phyloP scores from a whole-genome alignment of 2,888 invertebrate genomes.

The Hirtodrosophila duncani region DNA sequence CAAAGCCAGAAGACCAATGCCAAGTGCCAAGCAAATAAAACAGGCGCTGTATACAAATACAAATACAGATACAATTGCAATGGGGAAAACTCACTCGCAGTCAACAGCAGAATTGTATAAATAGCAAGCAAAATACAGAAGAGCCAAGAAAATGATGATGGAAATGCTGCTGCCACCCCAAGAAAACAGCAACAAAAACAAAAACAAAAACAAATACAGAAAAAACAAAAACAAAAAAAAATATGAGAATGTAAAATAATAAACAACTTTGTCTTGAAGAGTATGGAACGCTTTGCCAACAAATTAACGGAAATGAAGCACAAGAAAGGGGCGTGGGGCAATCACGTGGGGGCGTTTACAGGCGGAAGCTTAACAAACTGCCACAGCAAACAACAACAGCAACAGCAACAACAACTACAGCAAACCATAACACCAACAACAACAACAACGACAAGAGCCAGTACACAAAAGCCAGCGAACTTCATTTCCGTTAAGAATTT shows the following conservation, averaged over 20 bases:
- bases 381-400: conserved; percentile 15
- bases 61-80: conserved; percentile 9
- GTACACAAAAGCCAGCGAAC: conserved; percentile 45
- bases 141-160: conserved; percentile 23
- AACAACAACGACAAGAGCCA: conserved; percentile 22
- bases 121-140: conserved; percentile 29
- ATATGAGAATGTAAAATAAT: conserved; percentile 72
- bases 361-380: conserved; percentile 30
- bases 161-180: conserved; percentile 8
- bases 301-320: conserved; percentile 77
- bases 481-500: conserved; percentile 77
- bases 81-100: conserved; percentile 18
- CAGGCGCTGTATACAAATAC: conserved; percentile 5
- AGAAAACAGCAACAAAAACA: conserved; percentile 12
- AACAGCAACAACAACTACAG: conserved; percentile 9
- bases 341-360: conserved; percentile 27
- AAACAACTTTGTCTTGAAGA: conserved; percentile 77
- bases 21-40: conserved; percentile 36
- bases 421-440: conserved; percentile 14
- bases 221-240: conserved; percentile 27
- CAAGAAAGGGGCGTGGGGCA: conserved; percentile 45
- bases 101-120: conserved; percentile 14
- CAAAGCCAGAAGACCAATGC: conserved; percentile 23
- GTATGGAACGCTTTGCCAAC: conserved; percentile 77
- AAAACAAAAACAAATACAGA: conserved; percentile 14